Conservation (phyloP, 2,797 vertebrate species). For the Coreius guichenoti region DNA sequence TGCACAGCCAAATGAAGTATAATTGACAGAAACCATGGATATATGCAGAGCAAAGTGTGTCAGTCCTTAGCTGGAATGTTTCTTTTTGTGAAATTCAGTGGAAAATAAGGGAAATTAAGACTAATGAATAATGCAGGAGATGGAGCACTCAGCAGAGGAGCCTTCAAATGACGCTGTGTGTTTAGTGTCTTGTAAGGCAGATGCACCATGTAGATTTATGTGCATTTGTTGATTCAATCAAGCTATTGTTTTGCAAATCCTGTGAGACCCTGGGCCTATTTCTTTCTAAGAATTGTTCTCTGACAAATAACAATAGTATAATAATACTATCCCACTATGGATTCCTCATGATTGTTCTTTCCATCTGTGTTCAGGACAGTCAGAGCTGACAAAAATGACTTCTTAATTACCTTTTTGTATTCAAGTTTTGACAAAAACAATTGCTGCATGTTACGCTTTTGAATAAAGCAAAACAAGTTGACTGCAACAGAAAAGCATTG, state of each 20-base stretch:
- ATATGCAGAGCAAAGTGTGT: conserved; percentile 59
- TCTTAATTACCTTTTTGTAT: conserved; percentile 24
- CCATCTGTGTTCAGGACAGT: conserved; percentile 1
- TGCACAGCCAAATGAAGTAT: neutral
- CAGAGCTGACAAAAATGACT: conserved; percentile 1
- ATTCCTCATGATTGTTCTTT: conserved; percentile 4
- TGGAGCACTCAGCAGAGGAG: conserved; percentile 59
- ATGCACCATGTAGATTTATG: conserved; percentile 31
- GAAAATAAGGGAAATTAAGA: conserved; percentile 69
- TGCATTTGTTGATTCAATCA: conserved; percentile 42
- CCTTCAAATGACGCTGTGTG: conserved; percentile 58
- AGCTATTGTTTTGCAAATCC: conserved; percentile 46
- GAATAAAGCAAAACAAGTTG: neutral
- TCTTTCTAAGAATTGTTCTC: conserved; percentile 54
- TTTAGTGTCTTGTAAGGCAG: conserved; percentile 56
- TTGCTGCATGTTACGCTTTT: neutral
- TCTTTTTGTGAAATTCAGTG: conserved; percentile 66
- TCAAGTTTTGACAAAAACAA: neutral
- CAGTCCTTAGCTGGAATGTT: conserved; percentile 56
- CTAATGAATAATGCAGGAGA: conserved; percentile 73
- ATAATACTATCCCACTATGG: neutral
- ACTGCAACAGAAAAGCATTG: neutral
- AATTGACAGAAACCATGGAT: neutral
- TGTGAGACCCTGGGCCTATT: conserved; percentile 43
- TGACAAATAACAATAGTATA: conserved; percentile 44